phyloP scores from a whole-genome alignment of 2,888 invertebrate genomes.

The Cryptocheilus praepositus region DNA sequence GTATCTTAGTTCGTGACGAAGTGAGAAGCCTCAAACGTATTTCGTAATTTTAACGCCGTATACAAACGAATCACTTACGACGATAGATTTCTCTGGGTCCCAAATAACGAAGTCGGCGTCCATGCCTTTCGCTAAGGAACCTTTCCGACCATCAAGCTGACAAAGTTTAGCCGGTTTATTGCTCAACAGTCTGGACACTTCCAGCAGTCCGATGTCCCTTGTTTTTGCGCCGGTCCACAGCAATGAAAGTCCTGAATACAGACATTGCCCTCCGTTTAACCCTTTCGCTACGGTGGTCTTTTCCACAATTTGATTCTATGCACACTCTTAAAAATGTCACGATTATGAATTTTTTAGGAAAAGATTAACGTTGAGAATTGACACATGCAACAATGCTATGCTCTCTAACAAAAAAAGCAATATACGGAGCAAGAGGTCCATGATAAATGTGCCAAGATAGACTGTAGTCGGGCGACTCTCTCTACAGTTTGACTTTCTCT shows the following conservation, averaged over 20 bases:
- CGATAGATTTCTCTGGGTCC: slow-evolving; percentile 80
- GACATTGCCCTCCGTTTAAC: no score
- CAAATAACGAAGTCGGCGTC: slow-evolving; percentile 86
- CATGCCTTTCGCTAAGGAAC: slow-evolving; percentile 78
- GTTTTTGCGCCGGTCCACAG: slow-evolving; percentile 82
- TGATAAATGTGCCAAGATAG: no score
- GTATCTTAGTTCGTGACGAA: neutral
- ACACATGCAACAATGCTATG: no score
- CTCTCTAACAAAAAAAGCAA: no score
- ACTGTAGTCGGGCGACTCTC: no score
- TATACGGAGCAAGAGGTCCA: no score
- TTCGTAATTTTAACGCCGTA: neutral
- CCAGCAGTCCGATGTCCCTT: slow-evolving; percentile 77
- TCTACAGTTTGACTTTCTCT: no score
- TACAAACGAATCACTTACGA: slow-evolving; percentile 70
- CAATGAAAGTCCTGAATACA: slow-evolving; percentile 75
- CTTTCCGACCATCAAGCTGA: slow-evolving; percentile 80
- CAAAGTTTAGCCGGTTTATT: slow-evolving; percentile 80
- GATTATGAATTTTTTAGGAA: no score
- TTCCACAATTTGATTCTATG: no score
- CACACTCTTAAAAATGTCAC: no score
- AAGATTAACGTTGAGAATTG: no score
- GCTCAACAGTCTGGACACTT: slow-evolving; percentile 80
- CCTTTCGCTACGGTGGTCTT: no score
- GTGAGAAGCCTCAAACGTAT: neutral